These are phyloP conservation scores for Nyctibius bracteatus DNA, from an alignment of 2,113 vertebrate species.

Conservation along the genomic window DNA sequence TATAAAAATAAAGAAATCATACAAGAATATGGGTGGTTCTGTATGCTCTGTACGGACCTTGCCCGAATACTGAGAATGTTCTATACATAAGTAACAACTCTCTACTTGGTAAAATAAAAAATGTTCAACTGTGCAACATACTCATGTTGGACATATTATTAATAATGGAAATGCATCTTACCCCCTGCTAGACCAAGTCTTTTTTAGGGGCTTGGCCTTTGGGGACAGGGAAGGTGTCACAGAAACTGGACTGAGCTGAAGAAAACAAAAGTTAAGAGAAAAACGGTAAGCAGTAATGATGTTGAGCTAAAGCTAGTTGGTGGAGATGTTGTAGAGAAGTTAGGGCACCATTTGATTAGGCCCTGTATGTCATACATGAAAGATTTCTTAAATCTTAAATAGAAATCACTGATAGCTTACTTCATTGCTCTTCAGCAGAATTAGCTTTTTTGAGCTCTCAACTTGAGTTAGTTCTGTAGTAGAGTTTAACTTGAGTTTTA, in stretches of 20 bases:
- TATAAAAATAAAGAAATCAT: neutral
- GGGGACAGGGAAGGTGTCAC: neutral
- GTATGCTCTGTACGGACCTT: neutral
- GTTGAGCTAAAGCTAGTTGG: neutral
- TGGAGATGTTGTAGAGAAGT: neutral
- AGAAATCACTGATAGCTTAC: neutral
- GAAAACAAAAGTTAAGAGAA: neutral
- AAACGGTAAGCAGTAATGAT: neutral
- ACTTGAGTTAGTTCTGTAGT: neutral
- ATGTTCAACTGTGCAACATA: neutral
- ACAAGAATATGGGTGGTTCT: neutral
- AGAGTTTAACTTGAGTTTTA: neutral
- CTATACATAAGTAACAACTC: neutral
- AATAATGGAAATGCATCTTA: neutral
- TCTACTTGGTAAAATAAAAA: neutral
- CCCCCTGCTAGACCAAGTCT: neutral
- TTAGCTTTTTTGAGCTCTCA: neutral
- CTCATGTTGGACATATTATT: neutral
- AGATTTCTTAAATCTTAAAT: neutral
- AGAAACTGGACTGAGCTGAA: neutral
- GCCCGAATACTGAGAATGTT: neutral
- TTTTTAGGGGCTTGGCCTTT: neutral
- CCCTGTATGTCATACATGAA: neutral
- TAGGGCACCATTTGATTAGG: neutral
- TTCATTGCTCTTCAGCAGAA: neutral